Evolutionary conservation across 2,888 invertebrate genomes (phyloP).

Genomic region (Lepidochrysops patricia): DNA sequence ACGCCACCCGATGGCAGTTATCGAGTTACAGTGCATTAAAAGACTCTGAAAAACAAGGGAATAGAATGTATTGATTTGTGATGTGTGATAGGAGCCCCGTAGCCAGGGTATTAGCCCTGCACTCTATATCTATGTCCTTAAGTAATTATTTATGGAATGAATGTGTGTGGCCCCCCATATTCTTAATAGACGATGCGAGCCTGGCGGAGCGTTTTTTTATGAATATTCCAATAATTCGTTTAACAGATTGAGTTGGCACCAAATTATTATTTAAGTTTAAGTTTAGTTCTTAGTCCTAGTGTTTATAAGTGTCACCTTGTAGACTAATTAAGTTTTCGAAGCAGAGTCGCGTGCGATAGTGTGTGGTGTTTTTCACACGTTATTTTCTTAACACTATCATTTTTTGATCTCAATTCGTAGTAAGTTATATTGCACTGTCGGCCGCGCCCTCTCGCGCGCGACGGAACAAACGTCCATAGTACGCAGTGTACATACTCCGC

Average conservation of each 20-base stretch:
- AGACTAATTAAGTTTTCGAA: constrained; percentile 66
- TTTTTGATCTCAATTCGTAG: constrained; percentile 41
- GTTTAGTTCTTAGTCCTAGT: constrained; percentile 66
- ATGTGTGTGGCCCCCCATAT: constrained; percentile 47
- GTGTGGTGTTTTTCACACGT: constrained; percentile 31
- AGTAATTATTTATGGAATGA: constrained; percentile 65
- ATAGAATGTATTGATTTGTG: constrained; percentile 33
- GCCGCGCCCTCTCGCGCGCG: constrained; percentile 40
- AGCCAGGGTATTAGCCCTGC: constrained; percentile 47
- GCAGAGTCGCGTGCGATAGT: constrained; percentile 48
- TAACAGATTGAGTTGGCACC: constrained; percentile 54
- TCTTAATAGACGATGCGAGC: constrained; percentile 25
- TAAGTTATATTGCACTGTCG: constrained; percentile 32
- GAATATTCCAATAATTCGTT: constrained; percentile 64
- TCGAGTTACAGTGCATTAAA: background rate
- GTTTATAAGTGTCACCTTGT: constrained; percentile 69
- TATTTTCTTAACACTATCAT: constrained; percentile 23
- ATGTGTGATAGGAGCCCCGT: constrained; percentile 57
- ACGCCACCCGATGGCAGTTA: background rate
- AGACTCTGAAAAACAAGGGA: background rate
- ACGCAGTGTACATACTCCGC: constrained; percentile 73
- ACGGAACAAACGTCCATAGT: constrained; percentile 69
- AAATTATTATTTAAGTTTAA: constrained; percentile 63
- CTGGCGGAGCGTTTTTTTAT: constrained; percentile 32
- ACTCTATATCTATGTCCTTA: constrained; percentile 49